Evolutionary conservation across 2,888 invertebrate species (phyloP), one percentile per base, ranked within the genome.

Genomic region (Abrostola tripartita): DNA sequence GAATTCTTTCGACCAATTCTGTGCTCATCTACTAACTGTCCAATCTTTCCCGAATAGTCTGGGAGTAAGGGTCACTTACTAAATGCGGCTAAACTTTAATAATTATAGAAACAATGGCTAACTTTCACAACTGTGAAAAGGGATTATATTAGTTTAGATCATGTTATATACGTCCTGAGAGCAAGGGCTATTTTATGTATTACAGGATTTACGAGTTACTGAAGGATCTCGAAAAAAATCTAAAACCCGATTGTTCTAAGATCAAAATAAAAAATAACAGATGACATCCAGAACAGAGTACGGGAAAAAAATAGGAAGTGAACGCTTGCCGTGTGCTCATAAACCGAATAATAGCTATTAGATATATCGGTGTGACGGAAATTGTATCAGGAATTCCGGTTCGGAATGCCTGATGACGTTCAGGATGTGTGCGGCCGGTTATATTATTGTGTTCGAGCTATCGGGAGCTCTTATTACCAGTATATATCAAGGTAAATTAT

Each of bases 361-460:
- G 35, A 36, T 50, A 50, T 55, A 55, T 50, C 60, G 65, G 55
- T 49, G 54, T 37, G 57, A 59, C 71, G 71, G 72, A 72, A 71
- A 76, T 72, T 76, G 57, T 58, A 56, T 61, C 44, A 52, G 76
- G 58, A 58, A 71, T 72, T 72, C 72, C 76, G 76, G 41, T 10
- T 40, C 60, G 72, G 57, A 61, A 50, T 36, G 44, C 14, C 35
- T 71, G 51, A 57, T 60, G 60, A 41, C 49, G 57, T 65, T 65
- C 47, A 11, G 60, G 52, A 71, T 60, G 40, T 55, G 56, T 36
- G 8, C 50, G 51, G 24, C 4, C 37, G 37, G 57, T 41, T 56
- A 42, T 76, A 60, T 40, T 10, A 12, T 37, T 37, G 40, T 42
- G 37, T 64, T 52, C 11, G 47, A 55, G 12, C 49, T 24, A 42